A percentile compares a stretch with the other conserved stretches of the same genome.
Conservation (phyloP, 2,797 vertebrate genomes). For the Monodelphis domestica region DNA sequence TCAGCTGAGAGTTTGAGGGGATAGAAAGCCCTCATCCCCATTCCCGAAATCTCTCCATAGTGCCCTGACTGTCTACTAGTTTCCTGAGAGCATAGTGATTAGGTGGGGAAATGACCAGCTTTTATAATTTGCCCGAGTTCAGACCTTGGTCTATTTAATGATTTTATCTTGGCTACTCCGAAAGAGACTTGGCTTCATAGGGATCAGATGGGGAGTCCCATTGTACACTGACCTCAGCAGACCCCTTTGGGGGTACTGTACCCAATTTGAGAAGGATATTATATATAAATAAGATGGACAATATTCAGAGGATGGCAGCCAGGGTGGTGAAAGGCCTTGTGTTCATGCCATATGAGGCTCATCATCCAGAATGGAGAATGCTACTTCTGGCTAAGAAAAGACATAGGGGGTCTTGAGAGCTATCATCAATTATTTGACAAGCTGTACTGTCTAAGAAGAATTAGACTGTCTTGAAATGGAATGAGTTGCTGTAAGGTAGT, state of each 20-base stretch:
- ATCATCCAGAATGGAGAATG: background rate
- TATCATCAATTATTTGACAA: background rate
- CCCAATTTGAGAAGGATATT: too few species aligned
- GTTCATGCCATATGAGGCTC: background rate
- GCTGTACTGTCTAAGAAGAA: too few species aligned
- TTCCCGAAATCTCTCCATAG: too few species aligned
- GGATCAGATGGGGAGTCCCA: too few species aligned
- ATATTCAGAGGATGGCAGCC: background rate
- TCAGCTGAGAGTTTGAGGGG: too few species aligned
- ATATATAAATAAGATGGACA: too few species aligned
- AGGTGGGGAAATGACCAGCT: background rate
- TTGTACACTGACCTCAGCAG: too few species aligned
- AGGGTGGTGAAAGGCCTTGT: background rate
- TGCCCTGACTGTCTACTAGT: too few species aligned
- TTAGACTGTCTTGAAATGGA: too few species aligned
- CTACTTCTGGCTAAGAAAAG: background rate
- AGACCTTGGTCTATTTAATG: constrained; percentile 5
- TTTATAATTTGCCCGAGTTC: background rate
- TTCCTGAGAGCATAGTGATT: background rate
- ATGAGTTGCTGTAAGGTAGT: too few species aligned
- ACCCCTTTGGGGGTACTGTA: background rate
- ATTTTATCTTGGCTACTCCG: background rate
- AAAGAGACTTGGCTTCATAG: too few species aligned
- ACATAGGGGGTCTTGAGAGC: background rate
- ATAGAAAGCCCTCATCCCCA: too few species aligned